These are phyloP conservation scores for Aleiodes leptofemur DNA, from an alignment of 2,888 invertebrate species.

Conservation along the genomic window DNA sequence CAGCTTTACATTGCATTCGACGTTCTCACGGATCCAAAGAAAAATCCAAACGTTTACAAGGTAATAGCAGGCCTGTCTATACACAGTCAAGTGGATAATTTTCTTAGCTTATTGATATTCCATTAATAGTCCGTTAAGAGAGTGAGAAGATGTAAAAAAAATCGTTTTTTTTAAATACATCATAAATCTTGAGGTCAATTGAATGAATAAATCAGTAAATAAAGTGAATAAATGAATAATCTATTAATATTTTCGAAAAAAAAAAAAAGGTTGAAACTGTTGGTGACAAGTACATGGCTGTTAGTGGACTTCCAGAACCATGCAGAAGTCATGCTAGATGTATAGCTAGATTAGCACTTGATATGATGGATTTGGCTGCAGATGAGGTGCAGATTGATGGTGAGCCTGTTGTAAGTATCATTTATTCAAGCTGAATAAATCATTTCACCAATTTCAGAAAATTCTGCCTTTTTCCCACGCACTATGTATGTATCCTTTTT, in stretches of 20 bases:
- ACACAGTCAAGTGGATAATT: constrained; percentile 8
- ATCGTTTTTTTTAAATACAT: neutral
- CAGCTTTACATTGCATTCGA: constrained; percentile 96
- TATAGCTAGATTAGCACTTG: constrained; percentile 91
- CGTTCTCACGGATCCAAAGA: constrained; percentile 92
- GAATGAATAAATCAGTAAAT: no score
- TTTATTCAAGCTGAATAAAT: neutral
- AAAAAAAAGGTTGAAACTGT: constrained; percentile 92
- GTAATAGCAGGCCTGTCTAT: constrained; percentile 75
- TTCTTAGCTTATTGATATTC: no score
- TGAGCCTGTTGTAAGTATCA: constrained; percentile 86
- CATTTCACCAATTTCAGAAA: neutral
- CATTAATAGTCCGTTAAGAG: no score
- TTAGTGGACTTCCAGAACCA: constrained; percentile 94
- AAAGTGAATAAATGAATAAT: constrained; percentile 7
- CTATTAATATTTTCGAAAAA: constrained; percentile 68
- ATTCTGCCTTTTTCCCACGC: constrained; percentile 11
- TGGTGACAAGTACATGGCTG: constrained; percentile 99
- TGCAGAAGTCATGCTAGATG: constrained; percentile 93
- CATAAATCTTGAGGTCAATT: no score
- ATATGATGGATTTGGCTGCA: constrained; percentile 94
- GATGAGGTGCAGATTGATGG: constrained; percentile 91
- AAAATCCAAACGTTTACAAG: constrained; percentile 96
- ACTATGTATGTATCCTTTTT: neutral
- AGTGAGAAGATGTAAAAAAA: neutral